Evolutionary conservation across 2,888 invertebrate genomes (phyloP).

Genomic region (Hypercompe scribonia): DNA sequence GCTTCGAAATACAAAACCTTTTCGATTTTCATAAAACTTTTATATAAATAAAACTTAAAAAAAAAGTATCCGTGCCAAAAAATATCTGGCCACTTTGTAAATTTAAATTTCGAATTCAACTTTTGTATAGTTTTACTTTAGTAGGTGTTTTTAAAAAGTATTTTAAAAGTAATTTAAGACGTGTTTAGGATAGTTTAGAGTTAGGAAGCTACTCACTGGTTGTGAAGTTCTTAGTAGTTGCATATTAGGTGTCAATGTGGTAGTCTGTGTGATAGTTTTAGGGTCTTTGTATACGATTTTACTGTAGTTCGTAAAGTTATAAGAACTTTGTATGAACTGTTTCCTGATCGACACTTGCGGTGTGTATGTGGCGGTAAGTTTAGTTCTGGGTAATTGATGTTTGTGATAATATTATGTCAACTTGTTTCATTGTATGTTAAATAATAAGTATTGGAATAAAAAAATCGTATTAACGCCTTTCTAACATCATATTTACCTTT

Average conservation of each 20-base stretch:
- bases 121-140: conserved; percentile 17
- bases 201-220: conserved; percentile 65
- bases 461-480: background rate
- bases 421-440: background rate
- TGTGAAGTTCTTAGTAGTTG: conserved; percentile 62
- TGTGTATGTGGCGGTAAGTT: conserved; percentile 48
- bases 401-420: background rate
- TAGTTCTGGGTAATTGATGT: conserved; percentile 15
- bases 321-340: conserved; percentile 49
- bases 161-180: conserved; percentile 41
- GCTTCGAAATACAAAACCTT: conserved; percentile 45
- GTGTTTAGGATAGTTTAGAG: conserved; percentile 51
- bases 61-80: conserved; percentile 16
- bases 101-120: conserved; percentile 33
- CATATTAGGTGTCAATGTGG: conserved; percentile 48
- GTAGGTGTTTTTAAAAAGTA: conserved; percentile 38
- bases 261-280: conserved; percentile 55
- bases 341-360: conserved; percentile 36
- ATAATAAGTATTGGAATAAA: background rate
- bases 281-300: conserved; percentile 56
- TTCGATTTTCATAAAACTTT: conserved; percentile 10
- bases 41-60: conserved; percentile 37
- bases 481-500: background rate
- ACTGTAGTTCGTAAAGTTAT: conserved; percentile 48
- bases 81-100: conserved; percentile 7